Conservation (phyloP, 2,888 invertebrate species). For the Rhogogaster chlorosoma region DNA sequence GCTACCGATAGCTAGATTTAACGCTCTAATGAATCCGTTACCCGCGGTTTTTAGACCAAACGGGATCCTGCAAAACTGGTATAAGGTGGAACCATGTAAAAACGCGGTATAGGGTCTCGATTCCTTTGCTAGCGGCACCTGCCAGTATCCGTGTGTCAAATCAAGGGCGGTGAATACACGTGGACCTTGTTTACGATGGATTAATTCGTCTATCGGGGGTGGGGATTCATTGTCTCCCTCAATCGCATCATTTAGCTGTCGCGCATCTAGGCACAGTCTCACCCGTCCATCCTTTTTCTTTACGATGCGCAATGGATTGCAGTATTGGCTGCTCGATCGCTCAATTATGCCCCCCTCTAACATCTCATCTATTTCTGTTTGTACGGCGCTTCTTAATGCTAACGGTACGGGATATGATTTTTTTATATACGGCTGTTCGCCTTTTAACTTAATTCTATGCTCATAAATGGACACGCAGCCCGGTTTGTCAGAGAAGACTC, state of each 20-base stretch:
- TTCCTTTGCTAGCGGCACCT: conserved; percentile 54
- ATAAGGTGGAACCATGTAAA: conserved; percentile 55
- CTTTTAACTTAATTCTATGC: conserved; percentile 61
- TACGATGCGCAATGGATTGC: conserved; percentile 65
- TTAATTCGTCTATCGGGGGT: no score
- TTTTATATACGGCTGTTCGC: conserved; percentile 57
- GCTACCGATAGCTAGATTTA: conserved; percentile 50
- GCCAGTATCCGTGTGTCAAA: no score
- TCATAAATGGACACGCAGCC: conserved; percentile 59
- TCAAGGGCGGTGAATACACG: no score
- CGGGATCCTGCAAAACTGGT: conserved; percentile 61
- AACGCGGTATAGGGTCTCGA: conserved; percentile 58
- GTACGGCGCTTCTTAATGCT: no score
- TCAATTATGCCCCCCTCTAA: conserved; percentile 63
- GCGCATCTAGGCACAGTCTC: conserved; percentile 67
- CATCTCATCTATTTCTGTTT: no score
- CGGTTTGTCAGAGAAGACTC: conserved; percentile 58
- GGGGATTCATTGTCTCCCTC: no score
- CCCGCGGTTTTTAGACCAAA: no score
- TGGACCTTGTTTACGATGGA: no score
- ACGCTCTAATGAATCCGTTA: no score
- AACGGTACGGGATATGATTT: conserved; percentile 66
- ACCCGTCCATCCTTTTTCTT: conserved; percentile 66
- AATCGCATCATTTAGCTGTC: no score
- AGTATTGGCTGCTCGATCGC: conserved; percentile 62